Evolutionary conservation across 30 jellyfish, hydroid and myxozoan genomes (phyloP).

Genomic region (Hydractinia echinata): DNA sequence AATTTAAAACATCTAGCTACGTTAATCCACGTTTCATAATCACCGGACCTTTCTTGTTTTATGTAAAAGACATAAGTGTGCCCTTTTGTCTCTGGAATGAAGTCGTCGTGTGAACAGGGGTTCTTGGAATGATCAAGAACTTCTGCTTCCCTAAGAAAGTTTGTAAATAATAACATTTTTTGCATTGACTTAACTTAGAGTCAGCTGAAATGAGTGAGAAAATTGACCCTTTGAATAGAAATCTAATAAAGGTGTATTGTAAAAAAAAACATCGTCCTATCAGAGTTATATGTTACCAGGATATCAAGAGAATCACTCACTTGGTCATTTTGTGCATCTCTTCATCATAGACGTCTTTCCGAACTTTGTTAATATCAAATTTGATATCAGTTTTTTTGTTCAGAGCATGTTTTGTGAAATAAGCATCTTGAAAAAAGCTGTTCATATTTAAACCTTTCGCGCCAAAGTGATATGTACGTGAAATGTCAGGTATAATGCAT

Average conservation of each 20-base stretch:
- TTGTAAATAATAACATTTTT: too few relatives aligned
- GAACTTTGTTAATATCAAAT: conserved; percentile 49
- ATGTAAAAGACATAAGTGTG: conserved; percentile 73
- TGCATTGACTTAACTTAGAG: too few relatives aligned
- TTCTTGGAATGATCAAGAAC: conserved; percentile 63
- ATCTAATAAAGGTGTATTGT: too few relatives aligned
- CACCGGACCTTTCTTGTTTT: conserved; percentile 43
- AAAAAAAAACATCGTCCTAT: too few relatives aligned
- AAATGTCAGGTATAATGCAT: conserved; percentile 95
- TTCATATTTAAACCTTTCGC: conserved; percentile 86
- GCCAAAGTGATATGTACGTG: conserved; percentile 96
- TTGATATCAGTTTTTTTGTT: conserved; percentile 73
- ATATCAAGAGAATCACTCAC: conserved; percentile 26
- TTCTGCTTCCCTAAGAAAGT: conserved; percentile 55
- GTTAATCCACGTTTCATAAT: conserved; percentile 83
- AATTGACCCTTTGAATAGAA: too few relatives aligned
- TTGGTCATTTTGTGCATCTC: conserved; percentile 51
- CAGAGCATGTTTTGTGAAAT: conserved; percentile 82
- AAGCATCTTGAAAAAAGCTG: conserved; percentile 70
- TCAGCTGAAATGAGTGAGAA: too few relatives aligned
- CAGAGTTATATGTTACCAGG: too few relatives aligned
- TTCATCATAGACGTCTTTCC: conserved; percentile 63
- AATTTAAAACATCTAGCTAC: conserved; percentile 80
- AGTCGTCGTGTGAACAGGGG: conserved; percentile 67
- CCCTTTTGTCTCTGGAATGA: conserved; percentile 82